Percentiles rank a stretch among this genome's conserved stretches.
phyloP scores from a whole-genome alignment of 1,140 invertebrate genomes.

The Drosophila cardini region DNA sequence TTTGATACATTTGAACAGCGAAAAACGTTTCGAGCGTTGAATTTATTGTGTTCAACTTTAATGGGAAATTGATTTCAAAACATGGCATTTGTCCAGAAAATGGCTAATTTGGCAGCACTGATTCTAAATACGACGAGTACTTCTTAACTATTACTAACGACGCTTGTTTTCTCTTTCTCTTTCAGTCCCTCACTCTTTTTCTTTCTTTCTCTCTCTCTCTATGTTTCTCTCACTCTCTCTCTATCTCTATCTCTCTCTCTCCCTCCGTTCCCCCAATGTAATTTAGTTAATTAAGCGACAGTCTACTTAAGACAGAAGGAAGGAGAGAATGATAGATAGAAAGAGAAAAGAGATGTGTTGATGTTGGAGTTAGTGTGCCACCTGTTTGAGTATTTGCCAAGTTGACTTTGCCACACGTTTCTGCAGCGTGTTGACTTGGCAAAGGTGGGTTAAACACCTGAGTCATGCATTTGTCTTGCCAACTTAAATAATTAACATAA shows the following conservation, averaged over 20 bases:
- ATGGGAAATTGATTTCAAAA: too few relatives aligned
- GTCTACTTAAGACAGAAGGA: slow-evolving; percentile 30
- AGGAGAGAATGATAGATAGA: slow-evolving; percentile 10
- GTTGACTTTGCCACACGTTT: slow-evolving; percentile 17
- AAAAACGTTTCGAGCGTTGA: too few relatives aligned
- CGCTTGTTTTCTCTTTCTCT: slow-evolving; percentile 9
- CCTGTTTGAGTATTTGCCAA: slow-evolving; percentile 33
- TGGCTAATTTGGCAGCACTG: too few relatives aligned
- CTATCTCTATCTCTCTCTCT: slow-evolving; percentile 3
- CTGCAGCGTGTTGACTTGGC: slow-evolving; percentile 4
- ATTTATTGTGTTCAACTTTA: too few relatives aligned
- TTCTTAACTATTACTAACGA: slow-evolving; percentile 22
- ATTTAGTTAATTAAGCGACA: slow-evolving; percentile 72
- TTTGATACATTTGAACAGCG: too few relatives aligned
- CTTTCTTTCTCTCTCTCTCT: slow-evolving; percentile 6
- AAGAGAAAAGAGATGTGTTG: slow-evolving; percentile 18
- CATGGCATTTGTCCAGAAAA: too few relatives aligned
- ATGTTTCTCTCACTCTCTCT: background rate
- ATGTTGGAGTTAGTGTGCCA: slow-evolving; percentile 25
- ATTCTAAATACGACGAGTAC: background rate
- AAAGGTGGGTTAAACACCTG: slow-evolving; percentile 9
- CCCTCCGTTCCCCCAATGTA: slow-evolving; percentile 38
- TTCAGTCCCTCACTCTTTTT: slow-evolving; percentile 12
- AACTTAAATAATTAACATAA: background rate
- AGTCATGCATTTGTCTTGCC: background rate